A percentile compares a stretch with the other conserved stretches of the same genome.
phyloP scores from a whole-genome alignment of 2,113 vertebrate species.

The Coracopsis vasa region DNA sequence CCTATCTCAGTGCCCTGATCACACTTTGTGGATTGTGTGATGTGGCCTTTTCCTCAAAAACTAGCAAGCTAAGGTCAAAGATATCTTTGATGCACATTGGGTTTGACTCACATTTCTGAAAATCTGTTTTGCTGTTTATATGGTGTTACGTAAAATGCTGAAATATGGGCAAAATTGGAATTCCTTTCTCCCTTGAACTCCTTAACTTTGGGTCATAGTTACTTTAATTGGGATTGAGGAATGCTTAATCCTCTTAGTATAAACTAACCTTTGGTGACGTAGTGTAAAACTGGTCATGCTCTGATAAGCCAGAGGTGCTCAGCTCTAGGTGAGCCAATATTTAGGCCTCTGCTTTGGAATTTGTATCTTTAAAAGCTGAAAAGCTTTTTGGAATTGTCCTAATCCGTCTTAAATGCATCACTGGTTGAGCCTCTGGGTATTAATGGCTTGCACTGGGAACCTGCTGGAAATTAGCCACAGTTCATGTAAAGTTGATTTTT shows the following conservation, averaged over 20 bases:
- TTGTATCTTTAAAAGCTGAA: slow-evolving; percentile 15
- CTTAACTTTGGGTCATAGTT: neutral
- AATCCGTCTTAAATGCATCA: slow-evolving; percentile 24
- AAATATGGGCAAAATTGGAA: neutral
- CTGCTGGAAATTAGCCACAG: slow-evolving; percentile 50
- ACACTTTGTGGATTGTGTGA: neutral
- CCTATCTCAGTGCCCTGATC: neutral
- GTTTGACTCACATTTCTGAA: neutral
- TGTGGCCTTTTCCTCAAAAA: neutral
- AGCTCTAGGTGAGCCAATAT: neutral
- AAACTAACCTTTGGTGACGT: neutral
- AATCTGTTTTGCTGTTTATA: neutral
- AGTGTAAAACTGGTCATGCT: neutral
- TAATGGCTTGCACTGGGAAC: slow-evolving; percentile 34
- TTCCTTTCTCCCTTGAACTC: slow-evolving; percentile 10
- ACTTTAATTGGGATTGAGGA: neutral
- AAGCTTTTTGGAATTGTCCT: slow-evolving; percentile 30
- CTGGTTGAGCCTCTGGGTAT: slow-evolving; percentile 22
- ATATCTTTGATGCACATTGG: neutral
- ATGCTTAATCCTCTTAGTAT: neutral
- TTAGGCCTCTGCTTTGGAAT: slow-evolving; percentile 6
- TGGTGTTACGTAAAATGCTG: neutral
- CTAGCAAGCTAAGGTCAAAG: neutral
- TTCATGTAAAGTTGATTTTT: slow-evolving; percentile 45
- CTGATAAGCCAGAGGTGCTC: neutral